Base-by-base conservation (phyloP, 2,797 vertebrate species). In the Chaetodon trifasciatus region DNA sequence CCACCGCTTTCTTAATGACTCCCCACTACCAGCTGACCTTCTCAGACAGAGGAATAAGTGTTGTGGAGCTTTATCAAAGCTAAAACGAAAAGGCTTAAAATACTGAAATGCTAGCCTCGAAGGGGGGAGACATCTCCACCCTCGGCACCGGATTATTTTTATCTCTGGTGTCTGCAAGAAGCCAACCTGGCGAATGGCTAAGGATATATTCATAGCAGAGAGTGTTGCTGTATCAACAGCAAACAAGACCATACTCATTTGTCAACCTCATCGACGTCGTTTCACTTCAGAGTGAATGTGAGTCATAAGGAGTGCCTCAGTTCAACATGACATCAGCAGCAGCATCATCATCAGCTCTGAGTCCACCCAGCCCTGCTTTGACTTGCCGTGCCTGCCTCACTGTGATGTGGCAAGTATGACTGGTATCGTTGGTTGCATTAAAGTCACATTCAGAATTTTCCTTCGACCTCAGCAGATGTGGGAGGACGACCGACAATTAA, bases 261-360 rank as follows among this genome's bases (percentile, higher is more conserved):
- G 13, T 40, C n/a, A 40, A 16, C 9, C 3, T 32, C 28, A 44
- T 9, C 13, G 1, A 3, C n/a, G 19, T 49, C 10, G 0, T 77
- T 28, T 52, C 0, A 37, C 40, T 46, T 44, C 8, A 3, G 8
- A 69, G 56, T 1, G 0, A 44, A 10, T 6, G 11, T 91, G 88
- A 91, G 69, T 92, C 91, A 93, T 15, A 7, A 81, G 90, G 89
- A 84, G 85, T 86, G 84, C n/a, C 68, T 56, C 32, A 0, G 5
- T 44, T 49, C 16, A 32, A 63, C 11, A 68, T 87, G 64, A 86
- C 24, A 4, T 84, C 73, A 81, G 0, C 52, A 58, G 3, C 46
- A 44, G 37, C 70, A 19, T 56, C 52, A 74, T 61, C 17, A 32
- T 32, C 28, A 32, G 28, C 3, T 68, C 13, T 21, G 4, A 44